These are phyloP conservation scores for Brachylomia viminalis DNA, from an alignment of 2,888 invertebrate species.

Conservation along the genomic window DNA sequence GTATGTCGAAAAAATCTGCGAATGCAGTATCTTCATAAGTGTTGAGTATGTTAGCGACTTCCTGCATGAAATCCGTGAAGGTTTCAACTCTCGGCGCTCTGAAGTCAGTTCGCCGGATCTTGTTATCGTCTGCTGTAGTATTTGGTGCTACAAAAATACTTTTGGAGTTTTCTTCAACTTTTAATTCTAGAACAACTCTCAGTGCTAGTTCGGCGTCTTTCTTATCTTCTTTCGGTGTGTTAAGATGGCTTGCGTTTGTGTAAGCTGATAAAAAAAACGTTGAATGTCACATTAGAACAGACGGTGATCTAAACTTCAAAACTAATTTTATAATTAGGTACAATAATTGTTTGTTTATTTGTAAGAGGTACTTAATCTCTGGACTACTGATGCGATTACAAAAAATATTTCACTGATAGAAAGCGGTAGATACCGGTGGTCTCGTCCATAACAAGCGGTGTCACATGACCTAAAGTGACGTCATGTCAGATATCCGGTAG, in stretches of 20 bases:
- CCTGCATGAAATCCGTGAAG: constrained; percentile 77
- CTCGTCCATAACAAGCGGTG: too few relatives aligned
- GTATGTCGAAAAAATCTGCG: constrained; percentile 64
- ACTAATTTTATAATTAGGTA: neutral
- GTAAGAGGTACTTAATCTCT: neutral
- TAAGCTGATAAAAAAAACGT: neutral
- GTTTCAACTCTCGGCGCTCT: constrained; percentile 13
- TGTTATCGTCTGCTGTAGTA: neutral
- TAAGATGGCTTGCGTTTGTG: constrained; percentile 2
- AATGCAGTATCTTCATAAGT: constrained; percentile 72
- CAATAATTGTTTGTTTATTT: neutral
- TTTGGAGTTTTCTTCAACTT: neutral
- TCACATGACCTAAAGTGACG: too few relatives aligned
- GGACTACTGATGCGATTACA: too few relatives aligned
- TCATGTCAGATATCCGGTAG: too few relatives aligned
- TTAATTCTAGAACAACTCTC: neutral
- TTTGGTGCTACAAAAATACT: neutral
- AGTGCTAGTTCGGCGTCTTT: neutral
- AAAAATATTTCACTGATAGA: too few relatives aligned
- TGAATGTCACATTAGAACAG: too few relatives aligned
- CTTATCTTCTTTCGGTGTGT: neutral
- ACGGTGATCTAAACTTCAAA: neutral
- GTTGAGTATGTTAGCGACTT: constrained; percentile 65
- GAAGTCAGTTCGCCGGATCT: neutral
- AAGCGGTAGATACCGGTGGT: too few relatives aligned